Base-by-base conservation (phyloP, 2,888 invertebrate genomes). In the Cerastis leucographa region DNA sequence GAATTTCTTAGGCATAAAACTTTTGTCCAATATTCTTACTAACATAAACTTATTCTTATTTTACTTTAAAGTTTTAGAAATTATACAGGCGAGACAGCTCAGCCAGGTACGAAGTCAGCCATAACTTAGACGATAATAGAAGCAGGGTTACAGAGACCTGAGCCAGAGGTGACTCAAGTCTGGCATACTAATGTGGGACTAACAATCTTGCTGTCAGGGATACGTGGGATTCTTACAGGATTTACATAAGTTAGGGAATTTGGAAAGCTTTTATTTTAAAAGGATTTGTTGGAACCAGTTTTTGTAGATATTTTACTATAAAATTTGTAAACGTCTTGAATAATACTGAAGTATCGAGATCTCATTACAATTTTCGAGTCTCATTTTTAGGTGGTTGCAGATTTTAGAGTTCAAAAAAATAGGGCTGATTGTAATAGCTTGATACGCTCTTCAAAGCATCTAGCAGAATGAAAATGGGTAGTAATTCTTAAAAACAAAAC, bases 121-220 rank as follows among this genome's bases (percentile, higher is more conserved):
- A 78, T 83, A 80, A 88, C 68, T 76, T 44, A 76, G 49, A 77
- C 71, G 75, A 69, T 77, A 85, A 83, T 83, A 74, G 78, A 74
- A 76, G 74, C 75, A 76, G 74, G 66, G 77, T 72, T 74, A 68
- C 67, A 62, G 64, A 71, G 77, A 71, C 77, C 76, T 70, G 51
- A 76, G 72, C 64, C 69, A 61, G 76, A 79, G 69, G 76, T 74
- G 71, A 66, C 62, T 67, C 66, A 62, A 54, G 74, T 61, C 66
- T 64, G 59, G 88, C 72, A 86, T 86, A 86, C 85, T 84, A 86
- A 86, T 88, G 40, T 40, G 83, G 62, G 73, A 74, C 79, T 75
- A 79, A 81, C 80, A 73, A 73, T 78, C 72, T 66, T 42, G 40
- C 84, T 74, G 71, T 56, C 77, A 83, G 65, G 62, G 3, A 65